A percentile compares a stretch with the other conserved stretches of the same genome.
phyloP scores from a whole-genome alignment of 2,797 vertebrate species.

The Typhlichthys subterraneus region DNA sequence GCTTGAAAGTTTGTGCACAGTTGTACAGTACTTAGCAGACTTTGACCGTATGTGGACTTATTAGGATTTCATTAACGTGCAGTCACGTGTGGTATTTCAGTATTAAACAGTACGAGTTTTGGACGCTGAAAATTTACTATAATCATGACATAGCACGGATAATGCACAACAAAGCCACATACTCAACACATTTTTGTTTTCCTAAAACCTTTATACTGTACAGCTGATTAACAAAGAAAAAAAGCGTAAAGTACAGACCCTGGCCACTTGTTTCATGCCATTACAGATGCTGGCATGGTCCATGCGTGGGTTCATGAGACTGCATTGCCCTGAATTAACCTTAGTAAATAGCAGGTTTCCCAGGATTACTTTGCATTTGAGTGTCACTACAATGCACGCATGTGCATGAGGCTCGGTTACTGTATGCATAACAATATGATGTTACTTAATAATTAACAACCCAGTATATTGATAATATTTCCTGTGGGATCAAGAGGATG shows the following conservation, averaged over 20 bases:
- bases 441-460: constrained; percentile 3
- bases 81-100: too few relatives aligned
- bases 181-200: background rate
- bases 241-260: constrained; percentile 37
- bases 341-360: constrained; percentile 9
- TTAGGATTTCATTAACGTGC: too few relatives aligned
- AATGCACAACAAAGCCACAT: too few relatives aligned
- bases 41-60: too few relatives aligned
- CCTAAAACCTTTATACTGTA: too few relatives aligned
- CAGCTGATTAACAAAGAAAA: background rate
- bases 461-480: constrained; percentile 17
- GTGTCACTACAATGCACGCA: too few relatives aligned
- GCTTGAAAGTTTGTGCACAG: too few relatives aligned
- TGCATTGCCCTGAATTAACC: constrained; percentile 1
- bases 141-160: background rate
- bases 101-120: too few relatives aligned
- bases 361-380: background rate
- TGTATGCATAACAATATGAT: constrained; percentile 3
- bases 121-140: constrained; percentile 7
- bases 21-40: too few relatives aligned
- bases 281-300: constrained; percentile 3
- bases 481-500: constrained; percentile 14
- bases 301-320: background rate
- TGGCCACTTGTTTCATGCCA: constrained; percentile 22
- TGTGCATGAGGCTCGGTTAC: too few relatives aligned